Evolutionary conservation across 2,113 vertebrate species (phyloP).

Genomic region (Pitta sordida): DNA sequence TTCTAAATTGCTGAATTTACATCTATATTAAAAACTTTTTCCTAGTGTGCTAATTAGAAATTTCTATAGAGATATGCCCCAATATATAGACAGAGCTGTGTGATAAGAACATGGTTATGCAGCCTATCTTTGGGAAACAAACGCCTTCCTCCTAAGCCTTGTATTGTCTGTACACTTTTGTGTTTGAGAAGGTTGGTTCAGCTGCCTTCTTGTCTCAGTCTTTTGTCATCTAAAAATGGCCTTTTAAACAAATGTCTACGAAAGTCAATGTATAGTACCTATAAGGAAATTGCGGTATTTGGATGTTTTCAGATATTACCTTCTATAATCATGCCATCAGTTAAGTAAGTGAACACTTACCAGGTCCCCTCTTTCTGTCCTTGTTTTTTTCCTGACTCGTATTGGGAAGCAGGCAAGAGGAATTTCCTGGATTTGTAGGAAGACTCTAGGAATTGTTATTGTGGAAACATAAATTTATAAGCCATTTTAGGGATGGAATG

Average conservation of each 20-base stretch:
- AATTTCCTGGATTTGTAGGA: background rate
- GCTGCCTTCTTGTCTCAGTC: constrained; percentile 25
- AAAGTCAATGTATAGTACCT: constrained; percentile 17
- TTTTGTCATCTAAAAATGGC: constrained; percentile 69
- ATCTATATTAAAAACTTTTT: constrained; percentile 18
- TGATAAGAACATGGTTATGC: constrained; percentile 34
- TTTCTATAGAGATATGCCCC: constrained; percentile 4
- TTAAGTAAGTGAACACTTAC: background rate
- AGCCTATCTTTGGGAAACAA: constrained; percentile 32
- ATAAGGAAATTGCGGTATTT: constrained; percentile 24
- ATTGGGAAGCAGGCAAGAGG: background rate
- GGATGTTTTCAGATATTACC: background rate
- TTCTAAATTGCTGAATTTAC: constrained; percentile 40
- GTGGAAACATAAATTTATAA: background rate
- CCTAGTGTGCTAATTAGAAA: background rate
- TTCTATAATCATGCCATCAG: background rate
- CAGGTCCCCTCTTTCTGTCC: background rate
- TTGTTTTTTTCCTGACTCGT: background rate
- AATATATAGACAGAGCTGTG: background rate
- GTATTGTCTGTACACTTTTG: constrained; percentile 27
- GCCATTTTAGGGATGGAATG: background rate
- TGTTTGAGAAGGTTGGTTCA: constrained; percentile 25
- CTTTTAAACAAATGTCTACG: constrained; percentile 55
- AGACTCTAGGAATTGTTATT: background rate
- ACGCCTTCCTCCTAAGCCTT: constrained; percentile 41